phyloP scores from a whole-genome alignment of 2,113 vertebrate species.

The Centropristis striata region DNA sequence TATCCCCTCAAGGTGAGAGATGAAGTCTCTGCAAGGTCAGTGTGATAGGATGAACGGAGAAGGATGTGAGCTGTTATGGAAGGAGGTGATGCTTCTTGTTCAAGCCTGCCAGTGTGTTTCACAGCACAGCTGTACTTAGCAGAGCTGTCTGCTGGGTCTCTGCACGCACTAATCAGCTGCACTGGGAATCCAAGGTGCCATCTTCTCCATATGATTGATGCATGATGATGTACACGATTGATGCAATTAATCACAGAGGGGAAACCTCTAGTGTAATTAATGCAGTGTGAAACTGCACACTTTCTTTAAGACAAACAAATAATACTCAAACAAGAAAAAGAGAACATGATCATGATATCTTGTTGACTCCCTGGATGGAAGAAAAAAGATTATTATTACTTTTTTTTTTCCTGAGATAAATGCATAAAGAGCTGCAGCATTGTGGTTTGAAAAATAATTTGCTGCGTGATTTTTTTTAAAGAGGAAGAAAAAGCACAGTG shows the following conservation, averaged over 20 bases:
- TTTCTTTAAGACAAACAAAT: background rate
- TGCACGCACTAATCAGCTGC: constrained; percentile 40
- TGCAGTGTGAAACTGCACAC: background rate
- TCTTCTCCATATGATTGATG: constrained; percentile 60
- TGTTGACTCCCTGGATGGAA: background rate
- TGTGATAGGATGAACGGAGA: constrained; percentile 46
- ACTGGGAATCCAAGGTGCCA: constrained; percentile 40
- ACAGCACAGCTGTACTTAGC: constrained; percentile 41
- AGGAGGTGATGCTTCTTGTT: constrained; percentile 38
- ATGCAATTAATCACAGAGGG: constrained; percentile 56
- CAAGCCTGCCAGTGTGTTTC: constrained; percentile 30
- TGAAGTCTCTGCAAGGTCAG: constrained; percentile 71
- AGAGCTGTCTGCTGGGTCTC: constrained; percentile 34
- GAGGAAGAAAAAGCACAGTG: background rate
- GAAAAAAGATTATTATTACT: background rate
- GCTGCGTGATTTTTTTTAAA: constrained; percentile 27
- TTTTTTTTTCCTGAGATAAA: constrained; percentile 25
- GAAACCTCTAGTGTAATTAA: constrained; percentile 39
- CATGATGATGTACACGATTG: constrained; percentile 53
- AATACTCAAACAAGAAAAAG: background rate
- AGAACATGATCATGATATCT: background rate
- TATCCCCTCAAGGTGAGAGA: constrained; percentile 70
- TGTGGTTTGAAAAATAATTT: constrained; percentile 49
- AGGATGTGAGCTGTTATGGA: constrained; percentile 31
- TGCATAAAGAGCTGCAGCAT: background rate